Percentiles rank a stretch among this genome's conserved stretches.
These are phyloP conservation scores for Tenthredo notha DNA, from an alignment of 2,888 invertebrate genomes.

Conservation along the genomic window DNA sequence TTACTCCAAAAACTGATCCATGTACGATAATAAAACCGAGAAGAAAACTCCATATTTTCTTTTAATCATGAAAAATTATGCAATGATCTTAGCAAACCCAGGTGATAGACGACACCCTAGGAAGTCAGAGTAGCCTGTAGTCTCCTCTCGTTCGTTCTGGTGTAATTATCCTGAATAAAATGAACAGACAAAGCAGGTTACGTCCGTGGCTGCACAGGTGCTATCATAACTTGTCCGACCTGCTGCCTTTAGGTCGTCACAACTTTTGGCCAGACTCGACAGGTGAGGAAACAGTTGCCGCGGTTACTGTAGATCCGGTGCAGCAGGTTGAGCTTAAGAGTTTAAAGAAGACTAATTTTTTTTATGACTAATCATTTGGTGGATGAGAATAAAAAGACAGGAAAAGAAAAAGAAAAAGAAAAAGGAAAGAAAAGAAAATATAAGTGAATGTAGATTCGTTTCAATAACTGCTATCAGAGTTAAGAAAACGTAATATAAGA, in stretches of 20 bases:
- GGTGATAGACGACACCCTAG: not conserved
- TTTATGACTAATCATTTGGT: not conserved
- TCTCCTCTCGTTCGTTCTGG: constrained; percentile 9
- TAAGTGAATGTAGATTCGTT: not conserved
- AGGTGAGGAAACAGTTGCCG: constrained; percentile 49
- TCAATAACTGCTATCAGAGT: not conserved
- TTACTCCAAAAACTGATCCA: not conserved
- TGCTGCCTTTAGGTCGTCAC: constrained; percentile 38
- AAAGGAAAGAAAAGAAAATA: not conserved
- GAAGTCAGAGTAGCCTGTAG: not conserved
- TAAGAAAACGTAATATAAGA: not conserved
- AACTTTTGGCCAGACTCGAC: constrained; percentile 50
- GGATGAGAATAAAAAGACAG: not conserved
- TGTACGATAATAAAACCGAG: not conserved
- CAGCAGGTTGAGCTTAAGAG: constrained; percentile 3
- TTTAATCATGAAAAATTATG: no score
- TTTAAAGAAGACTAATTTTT: constrained; percentile 1
- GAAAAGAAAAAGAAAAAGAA: not conserved
- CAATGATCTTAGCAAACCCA: not conserved
- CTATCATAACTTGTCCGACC: constrained; percentile 36
- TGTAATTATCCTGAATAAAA: constrained; percentile 22
- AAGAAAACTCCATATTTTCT: not conserved
- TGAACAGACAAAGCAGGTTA: constrained; percentile 19
- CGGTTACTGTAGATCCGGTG: constrained; percentile 24
- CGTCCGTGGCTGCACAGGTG: constrained; percentile 38